phyloP scores from a whole-genome alignment of 2,113 vertebrate species.

The Clarias batrachus region DNA sequence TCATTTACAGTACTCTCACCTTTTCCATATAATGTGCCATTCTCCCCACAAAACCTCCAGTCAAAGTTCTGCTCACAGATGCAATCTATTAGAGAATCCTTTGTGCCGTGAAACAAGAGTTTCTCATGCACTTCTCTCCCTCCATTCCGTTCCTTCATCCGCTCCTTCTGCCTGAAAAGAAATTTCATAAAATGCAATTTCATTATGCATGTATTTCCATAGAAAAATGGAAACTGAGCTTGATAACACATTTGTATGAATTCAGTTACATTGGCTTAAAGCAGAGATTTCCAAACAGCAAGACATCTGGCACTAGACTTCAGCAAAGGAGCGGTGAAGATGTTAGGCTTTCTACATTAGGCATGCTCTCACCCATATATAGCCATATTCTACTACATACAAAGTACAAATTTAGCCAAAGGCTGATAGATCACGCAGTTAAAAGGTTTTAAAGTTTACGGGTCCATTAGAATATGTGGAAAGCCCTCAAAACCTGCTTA shows the following conservation, averaged over 20 bases:
- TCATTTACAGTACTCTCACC: slow-evolving; percentile 57
- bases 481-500: background rate
- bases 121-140: slow-evolving; percentile 64
- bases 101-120: slow-evolving; percentile 77
- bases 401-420: background rate
- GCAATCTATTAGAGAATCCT: slow-evolving; percentile 53
- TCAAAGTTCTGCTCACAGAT: slow-evolving; percentile 82
- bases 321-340: background rate
- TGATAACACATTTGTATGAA: background rate
- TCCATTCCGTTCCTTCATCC: slow-evolving; percentile 72
- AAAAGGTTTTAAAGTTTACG: background rate
- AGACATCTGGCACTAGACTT: background rate
- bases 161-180: slow-evolving; percentile 75
- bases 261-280: background rate
- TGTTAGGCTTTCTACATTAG: background rate
- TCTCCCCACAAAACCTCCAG: slow-evolving; percentile 77
- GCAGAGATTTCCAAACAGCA: background rate
- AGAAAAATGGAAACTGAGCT: background rate
- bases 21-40: slow-evolving; percentile 78
- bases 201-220: background rate
- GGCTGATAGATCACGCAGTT: background rate
- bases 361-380: background rate
- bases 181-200: background rate
- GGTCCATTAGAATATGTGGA: background rate
- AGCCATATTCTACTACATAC: background rate